phyloP scores from a whole-genome alignment of 2,797 vertebrate genomes.

The Nothura maculosa region DNA sequence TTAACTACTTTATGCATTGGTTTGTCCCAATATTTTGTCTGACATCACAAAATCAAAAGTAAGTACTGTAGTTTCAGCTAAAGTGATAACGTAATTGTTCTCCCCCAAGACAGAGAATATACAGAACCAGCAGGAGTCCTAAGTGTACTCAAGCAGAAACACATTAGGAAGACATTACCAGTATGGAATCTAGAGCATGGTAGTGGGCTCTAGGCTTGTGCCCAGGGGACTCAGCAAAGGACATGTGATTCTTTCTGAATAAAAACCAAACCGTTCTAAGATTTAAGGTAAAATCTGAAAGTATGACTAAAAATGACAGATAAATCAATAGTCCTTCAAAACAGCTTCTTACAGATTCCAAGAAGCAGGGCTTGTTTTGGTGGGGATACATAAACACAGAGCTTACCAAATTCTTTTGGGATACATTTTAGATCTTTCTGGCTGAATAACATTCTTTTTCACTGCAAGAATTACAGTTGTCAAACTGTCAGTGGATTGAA shows the following conservation, averaged over 20 bases:
- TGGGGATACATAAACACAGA: background rate
- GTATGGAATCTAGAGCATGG: conserved; percentile 13
- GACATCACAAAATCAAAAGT: background rate
- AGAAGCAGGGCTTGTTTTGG: background rate
- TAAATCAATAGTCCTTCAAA: background rate
- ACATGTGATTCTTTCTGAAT: background rate
- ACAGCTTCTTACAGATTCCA: background rate
- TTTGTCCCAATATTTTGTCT: background rate
- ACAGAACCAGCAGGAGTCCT: conserved; percentile 4
- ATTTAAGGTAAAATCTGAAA: background rate
- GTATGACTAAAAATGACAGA: background rate
- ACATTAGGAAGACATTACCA: conserved; percentile 36
- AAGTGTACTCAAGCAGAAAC: conserved; percentile 42
- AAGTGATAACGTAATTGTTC: background rate
- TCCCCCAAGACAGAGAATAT: background rate
- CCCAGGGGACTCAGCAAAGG: conserved; percentile 5
- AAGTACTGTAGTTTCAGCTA: background rate
- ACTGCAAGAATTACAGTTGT: background rate
- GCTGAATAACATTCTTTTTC: background rate
- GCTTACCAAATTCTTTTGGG: background rate
- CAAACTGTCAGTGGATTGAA: background rate
- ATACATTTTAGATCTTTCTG: background rate
- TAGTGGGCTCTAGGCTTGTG: background rate
- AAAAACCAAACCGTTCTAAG: background rate
- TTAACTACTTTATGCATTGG: background rate